Evolutionary conservation across 2,888 invertebrate genomes (phyloP).

Genomic region (Autographa pulchrina): DNA sequence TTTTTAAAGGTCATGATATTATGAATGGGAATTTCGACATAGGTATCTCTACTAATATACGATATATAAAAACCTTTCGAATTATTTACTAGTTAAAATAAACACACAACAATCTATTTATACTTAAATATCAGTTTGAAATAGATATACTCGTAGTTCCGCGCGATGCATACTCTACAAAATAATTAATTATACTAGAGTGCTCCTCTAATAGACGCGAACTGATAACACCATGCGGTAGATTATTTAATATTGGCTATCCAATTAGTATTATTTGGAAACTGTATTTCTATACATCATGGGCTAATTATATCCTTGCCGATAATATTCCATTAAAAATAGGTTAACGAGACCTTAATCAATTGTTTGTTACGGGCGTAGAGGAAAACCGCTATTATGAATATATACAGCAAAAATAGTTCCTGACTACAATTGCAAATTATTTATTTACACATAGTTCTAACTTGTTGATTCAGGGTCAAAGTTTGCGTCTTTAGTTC

Average conservation of each 20-base stretch:
- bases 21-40: no score
- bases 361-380: conserved; percentile 68
- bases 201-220: conserved; percentile 19
- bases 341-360: conserved; percentile 69
- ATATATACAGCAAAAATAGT: conserved; percentile 35
- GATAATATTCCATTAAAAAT: conserved; percentile 57
- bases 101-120: no score
- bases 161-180: not conserved
- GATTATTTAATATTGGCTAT: conserved; percentile 31
- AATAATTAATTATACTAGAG: conserved; percentile 11
- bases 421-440: conserved; percentile 24
- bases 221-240: conserved; percentile 43
- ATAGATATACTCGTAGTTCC: not conserved
- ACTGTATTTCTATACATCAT: conserved; percentile 35
- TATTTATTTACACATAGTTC: conserved; percentile 18
- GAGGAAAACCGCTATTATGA: conserved; percentile 69
- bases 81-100: no score
- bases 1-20: no score
- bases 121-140: no score
- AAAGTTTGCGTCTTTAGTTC: not conserved
- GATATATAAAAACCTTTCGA: no score
- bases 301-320: conserved; percentile 52
- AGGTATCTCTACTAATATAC: no score
- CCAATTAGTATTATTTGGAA: conserved; percentile 52
- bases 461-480: conserved; percentile 3